Evolutionary conservation across 2,113 vertebrate genomes (phyloP).

Genomic region (Pteropus alecto): DNA sequence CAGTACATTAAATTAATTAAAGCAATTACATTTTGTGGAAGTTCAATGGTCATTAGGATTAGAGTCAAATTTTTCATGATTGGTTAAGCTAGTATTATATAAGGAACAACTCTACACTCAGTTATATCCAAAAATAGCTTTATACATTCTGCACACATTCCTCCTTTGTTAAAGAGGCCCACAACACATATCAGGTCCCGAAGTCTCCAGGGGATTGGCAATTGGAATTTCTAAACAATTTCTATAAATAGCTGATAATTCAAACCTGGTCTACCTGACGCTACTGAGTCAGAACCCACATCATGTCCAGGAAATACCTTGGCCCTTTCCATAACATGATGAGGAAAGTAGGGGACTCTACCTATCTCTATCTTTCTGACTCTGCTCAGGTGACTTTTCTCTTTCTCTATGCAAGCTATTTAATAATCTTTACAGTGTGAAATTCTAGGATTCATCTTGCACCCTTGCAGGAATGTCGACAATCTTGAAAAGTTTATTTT

Average conservation of each 20-base stretch:
- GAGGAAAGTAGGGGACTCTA: rapidly evolving
- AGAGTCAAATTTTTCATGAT: not conserved
- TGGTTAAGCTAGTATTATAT: not conserved
- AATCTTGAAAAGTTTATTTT: not conserved
- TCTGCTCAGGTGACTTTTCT: not conserved
- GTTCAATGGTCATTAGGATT: not conserved
- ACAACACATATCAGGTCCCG: not conserved
- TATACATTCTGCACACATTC: not conserved
- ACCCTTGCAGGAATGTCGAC: not conserved
- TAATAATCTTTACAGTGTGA: not conserved
- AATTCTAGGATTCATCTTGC: not conserved
- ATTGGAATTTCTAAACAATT: not conserved
- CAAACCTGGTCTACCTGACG: not conserved
- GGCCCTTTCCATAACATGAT: not conserved
- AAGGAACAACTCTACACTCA: not conserved
- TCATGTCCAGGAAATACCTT: not conserved
- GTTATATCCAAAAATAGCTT: not conserved
- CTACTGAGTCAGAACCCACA: not conserved
- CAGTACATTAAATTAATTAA: not conserved
- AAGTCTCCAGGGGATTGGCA: not conserved
- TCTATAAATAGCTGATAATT: not conserved
- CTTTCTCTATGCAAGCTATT: not conserved
- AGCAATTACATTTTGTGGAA: not conserved
- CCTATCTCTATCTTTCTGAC: not conserved
- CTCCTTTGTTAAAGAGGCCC: not conserved